Evolutionary conservation across 2,113 vertebrate species (phyloP), one percentile per base, ranked within the genome.

Genomic region (Brachyhypopomus occidentalis): DNA sequence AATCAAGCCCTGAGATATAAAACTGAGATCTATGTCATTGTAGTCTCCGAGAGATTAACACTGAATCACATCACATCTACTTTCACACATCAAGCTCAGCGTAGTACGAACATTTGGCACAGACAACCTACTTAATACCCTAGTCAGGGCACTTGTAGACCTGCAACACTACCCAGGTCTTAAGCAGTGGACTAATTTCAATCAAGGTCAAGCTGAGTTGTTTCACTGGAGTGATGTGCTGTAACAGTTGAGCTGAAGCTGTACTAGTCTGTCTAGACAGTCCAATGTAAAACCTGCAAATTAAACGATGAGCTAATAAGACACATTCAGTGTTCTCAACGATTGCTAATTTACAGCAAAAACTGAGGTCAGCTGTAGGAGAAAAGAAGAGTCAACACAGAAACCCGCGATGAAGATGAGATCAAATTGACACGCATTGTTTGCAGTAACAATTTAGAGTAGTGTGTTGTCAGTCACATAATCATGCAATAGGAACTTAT

Each of bases 1-100:
- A 94, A 93, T 90, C 38, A 84, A 86, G 86, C 85, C 83, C 87
- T 78, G 89, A 82, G 90, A 86, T 84, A 84, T 88, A 83, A 90
- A 89, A 77, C 55, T 41, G 76, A 86, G 86, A 88, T 90, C 71
- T 87, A 84, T 88, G 87, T 81, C 20, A 19, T 78, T 41, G 70
- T 86, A 85, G 84, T 86, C 62, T 16, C 38, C 56, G 64, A 60
- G 71, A 90, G 77, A 83, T 75, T 80, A 89, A 86, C 84, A 87
- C 77, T 82, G 83, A 88, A 86, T 87, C 88, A 86, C 77, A 69
- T 67, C 80, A 80, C 58, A 45, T 77, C 66, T 72, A n/a, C 77
- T 81, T 62, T 60, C 41, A 52, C 45, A 52, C 45, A 52, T 52
- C 76, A 78, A 76, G 76, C 69, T 34, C 76, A 63, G 12, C 75